phyloP scores from a whole-genome alignment of 2,888 invertebrate species.

The Melitaea athalia region DNA sequence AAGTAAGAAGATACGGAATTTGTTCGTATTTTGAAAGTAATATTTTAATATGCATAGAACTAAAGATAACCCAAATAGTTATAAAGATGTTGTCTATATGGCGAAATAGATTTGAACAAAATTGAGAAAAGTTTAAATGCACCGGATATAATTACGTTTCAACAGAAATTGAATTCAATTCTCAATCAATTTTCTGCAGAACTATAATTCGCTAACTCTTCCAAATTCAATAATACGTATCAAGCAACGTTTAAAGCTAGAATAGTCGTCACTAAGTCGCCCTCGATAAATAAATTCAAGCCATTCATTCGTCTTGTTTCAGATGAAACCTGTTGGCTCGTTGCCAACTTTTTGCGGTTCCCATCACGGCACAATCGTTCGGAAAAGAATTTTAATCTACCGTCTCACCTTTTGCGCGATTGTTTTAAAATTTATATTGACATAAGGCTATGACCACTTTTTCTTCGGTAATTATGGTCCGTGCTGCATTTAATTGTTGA shows the following conservation, averaged over 20 bases:
- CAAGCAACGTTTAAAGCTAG: slow-evolving; percentile 20
- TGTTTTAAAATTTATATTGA: slow-evolving; percentile 45
- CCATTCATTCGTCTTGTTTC: slow-evolving; percentile 56
- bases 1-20: too few species aligned
- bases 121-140: not conserved
- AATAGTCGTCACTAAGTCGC: slow-evolving; percentile 54
- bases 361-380: slow-evolving; percentile 53
- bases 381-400: slow-evolving; percentile 64
- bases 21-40: too few species aligned
- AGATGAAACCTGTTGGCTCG: slow-evolving; percentile 65
- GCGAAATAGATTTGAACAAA: too few species aligned
- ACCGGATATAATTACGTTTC: not conserved
- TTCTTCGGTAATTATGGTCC: slow-evolving; percentile 37
- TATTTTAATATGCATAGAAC: too few species aligned
- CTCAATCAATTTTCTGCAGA: not conserved
- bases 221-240: slow-evolving; percentile 4
- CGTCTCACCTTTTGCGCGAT: slow-evolving; percentile 49
- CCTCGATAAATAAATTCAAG: slow-evolving; percentile 66
- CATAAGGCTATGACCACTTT: slow-evolving; percentile 40
- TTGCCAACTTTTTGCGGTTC: slow-evolving; percentile 59
- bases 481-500: slow-evolving; percentile 34
- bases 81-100: too few species aligned
- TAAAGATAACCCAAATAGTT: too few species aligned
- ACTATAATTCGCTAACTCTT: not conserved
- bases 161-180: not conserved